Evolutionary conservation across 2,113 vertebrate genomes (phyloP).

Genomic region (Anguilla rostrata): DNA sequence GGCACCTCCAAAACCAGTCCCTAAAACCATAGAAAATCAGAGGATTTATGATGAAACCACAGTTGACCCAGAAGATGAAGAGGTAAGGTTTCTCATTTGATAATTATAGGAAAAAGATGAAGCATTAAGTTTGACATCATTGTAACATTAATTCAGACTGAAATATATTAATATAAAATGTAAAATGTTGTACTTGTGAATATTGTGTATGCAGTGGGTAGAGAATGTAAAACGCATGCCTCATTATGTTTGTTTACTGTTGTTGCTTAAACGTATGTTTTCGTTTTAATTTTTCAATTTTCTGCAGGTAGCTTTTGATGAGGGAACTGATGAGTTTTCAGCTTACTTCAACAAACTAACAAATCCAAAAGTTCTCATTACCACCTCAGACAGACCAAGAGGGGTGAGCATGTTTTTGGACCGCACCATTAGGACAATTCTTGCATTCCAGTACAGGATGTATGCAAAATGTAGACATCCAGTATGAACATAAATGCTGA

Average conservation of each 20-base stretch:
- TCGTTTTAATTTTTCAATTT: conserved; percentile 15
- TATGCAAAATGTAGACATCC: background rate
- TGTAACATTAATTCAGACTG: background rate
- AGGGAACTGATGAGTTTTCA: conserved; percentile 95
- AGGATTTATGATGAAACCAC: conserved; percentile 90
- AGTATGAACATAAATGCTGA: background rate
- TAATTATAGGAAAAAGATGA: background rate
- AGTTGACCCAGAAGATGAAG: conserved; percentile 92
- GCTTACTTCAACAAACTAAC: conserved; percentile 91
- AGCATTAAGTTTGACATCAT: background rate
- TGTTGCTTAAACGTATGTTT: background rate
- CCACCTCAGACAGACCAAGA: conserved; percentile 93
- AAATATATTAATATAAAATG: background rate
- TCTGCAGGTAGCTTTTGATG: conserved; percentile 88
- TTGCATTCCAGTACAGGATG: background rate
- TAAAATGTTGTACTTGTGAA: background rate
- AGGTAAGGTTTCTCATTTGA: conserved; percentile 68
- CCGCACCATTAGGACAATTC: background rate
- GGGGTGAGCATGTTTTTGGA: conserved; percentile 70
- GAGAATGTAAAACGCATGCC: too few species aligned
- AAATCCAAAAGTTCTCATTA: conserved; percentile 97
- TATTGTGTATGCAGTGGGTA: background rate
- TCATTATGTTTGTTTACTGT: background rate
- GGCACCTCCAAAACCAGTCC: conserved; percentile 92
- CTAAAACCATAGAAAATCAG: conserved; percentile 98